Conservation (phyloP, 2,888 invertebrate species). For the Perithous albicinctus region DNA sequence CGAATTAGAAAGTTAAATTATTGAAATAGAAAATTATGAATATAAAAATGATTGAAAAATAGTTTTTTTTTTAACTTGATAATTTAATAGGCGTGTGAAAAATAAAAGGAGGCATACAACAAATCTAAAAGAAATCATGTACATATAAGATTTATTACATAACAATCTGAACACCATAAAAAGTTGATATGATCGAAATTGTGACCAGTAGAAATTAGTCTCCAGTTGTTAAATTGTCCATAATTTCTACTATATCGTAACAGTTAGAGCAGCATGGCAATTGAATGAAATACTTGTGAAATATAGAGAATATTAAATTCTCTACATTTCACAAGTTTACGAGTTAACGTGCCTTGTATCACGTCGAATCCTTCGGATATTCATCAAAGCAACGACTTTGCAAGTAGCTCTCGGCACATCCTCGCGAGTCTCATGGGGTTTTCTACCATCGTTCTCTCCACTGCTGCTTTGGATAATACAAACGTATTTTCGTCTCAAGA, state of each 20-base stretch:
- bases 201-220: too few species aligned
- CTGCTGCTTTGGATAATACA: neutral
- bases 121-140: too few species aligned
- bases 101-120: too few species aligned
- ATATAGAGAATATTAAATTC: conserved; percentile 56
- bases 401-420: neutral
- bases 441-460: neutral
- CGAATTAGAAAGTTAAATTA: too few species aligned
- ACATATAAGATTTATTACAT: too few species aligned
- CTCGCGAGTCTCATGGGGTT: neutral
- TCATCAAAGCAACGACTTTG: conserved; percentile 37
- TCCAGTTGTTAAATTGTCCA: neutral
- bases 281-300: too few species aligned
- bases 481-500: conserved; percentile 9
- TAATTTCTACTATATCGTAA: neutral
- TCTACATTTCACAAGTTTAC: conserved; percentile 64
- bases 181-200: too few species aligned
- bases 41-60: too few species aligned
- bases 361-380: conserved; percentile 22
- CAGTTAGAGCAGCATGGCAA: conserved; percentile 7
- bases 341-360: conserved; percentile 12
- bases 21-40: too few species aligned
- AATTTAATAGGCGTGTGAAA: too few species aligned
- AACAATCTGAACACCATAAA: too few species aligned
- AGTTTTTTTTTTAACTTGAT: too few species aligned